Conservation (phyloP, 2,888 invertebrate species). For the Synanthedon formicaeformis region DNA sequence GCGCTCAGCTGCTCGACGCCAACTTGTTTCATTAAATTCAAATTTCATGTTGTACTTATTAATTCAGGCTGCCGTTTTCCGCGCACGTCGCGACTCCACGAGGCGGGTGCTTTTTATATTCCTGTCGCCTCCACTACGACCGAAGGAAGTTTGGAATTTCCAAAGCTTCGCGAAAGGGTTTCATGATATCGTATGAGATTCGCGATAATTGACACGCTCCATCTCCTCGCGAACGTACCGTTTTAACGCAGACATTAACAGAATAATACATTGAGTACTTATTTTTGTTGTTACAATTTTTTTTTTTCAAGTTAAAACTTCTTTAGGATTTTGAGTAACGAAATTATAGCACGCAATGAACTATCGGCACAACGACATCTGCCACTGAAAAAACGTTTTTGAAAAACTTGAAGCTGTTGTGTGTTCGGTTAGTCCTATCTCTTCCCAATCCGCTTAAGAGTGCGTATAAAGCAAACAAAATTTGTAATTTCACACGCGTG, state of each 20-base stretch:
- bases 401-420: no score
- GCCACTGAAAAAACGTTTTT: no score
- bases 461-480: no score
- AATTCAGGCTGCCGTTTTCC: conserved; percentile 58
- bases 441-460: no score
- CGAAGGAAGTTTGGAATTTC: conserved; percentile 20
- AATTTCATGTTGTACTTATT: conserved; percentile 71
- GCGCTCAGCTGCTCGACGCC: conserved; percentile 56
- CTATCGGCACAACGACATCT: no score
- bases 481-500: no score
- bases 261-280: not conserved
- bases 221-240: not conserved
- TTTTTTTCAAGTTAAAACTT: no score
- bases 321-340: no score
- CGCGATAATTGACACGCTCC: conserved; percentile 13
- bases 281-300: no score
- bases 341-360: no score
- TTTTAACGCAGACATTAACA: not conserved
- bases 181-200: conserved; percentile 9
- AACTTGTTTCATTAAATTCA: conserved; percentile 73
- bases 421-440: no score
- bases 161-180: conserved; percentile 16
- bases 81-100: conserved; percentile 39
- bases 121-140: conserved; percentile 6
- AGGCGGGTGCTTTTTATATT: conserved; percentile 50